Evolutionary conservation across 2,888 invertebrate species (phyloP).

Genomic region (Limnephilus rhombicus): DNA sequence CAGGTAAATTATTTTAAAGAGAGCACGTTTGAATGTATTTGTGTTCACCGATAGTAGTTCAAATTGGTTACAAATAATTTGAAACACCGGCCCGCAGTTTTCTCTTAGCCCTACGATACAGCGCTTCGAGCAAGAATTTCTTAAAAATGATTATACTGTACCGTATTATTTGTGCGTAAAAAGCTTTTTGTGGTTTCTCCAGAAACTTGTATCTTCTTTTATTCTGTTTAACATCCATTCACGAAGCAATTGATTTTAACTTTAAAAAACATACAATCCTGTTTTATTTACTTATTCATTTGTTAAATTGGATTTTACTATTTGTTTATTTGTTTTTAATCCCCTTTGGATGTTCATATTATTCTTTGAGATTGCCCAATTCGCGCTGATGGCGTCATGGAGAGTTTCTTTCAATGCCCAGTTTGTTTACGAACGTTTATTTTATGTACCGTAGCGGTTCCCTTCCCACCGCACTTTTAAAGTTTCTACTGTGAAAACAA

Average conservation of each 20-base stretch:
- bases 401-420: neutral
- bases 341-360: constrained; percentile 8
- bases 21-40: too few relatives aligned
- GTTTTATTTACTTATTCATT: constrained; percentile 2
- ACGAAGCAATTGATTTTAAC: neutral
- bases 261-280: neutral
- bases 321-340: neutral
- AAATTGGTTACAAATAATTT: too few relatives aligned
- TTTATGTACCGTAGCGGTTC: neutral
- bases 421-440: neutral
- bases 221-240: neutral
- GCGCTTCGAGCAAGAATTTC: too few relatives aligned
- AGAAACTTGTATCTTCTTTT: neutral
- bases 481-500: constrained; percentile 1
- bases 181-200: neutral
- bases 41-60: too few relatives aligned
- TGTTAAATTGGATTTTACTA: neutral
- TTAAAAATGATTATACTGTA: too few relatives aligned
- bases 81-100: too few relatives aligned
- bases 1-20: too few relatives aligned
- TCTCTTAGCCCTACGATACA: too few relatives aligned
- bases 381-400: neutral
- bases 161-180: neutral
- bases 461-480: neutral
- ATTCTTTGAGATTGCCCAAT: constrained; percentile 15